phyloP scores from a whole-genome alignment of 2,797 vertebrate genomes.

The Meriones psammophilus region DNA sequence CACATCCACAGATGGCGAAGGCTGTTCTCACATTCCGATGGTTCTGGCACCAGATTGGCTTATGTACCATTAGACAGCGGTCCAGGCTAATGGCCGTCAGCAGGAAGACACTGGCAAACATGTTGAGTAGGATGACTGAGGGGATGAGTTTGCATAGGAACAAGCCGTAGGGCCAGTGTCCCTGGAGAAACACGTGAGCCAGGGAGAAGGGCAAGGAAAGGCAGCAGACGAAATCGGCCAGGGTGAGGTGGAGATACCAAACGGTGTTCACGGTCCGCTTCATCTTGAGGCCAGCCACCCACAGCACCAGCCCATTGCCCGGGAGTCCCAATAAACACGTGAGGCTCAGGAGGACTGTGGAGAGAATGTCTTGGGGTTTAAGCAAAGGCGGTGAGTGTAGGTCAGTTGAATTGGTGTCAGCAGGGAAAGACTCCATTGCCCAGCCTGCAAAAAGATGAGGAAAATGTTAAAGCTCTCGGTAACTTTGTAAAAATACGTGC shows the following conservation, averaged over 20 bases:
- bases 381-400: background rate
- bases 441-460: constrained; percentile 65
- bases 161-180: constrained; percentile 89
- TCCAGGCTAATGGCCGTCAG: constrained; percentile 90
- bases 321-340: constrained; percentile 89
- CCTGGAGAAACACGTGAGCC: constrained; percentile 84
- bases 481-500: background rate
- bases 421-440: constrained; percentile 77
- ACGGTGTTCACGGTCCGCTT: constrained; percentile 89
- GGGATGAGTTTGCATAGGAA: constrained; percentile 91
- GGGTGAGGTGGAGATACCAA: constrained; percentile 92
- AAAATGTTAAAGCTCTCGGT: background rate
- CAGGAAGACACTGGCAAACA: constrained; percentile 92
- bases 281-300: constrained; percentile 91
- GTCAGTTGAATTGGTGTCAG: constrained; percentile 74
- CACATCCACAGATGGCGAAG: constrained; percentile 76
- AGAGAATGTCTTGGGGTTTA: constrained; percentile 67
- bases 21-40: constrained; percentile 85
- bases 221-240: constrained; percentile 91
- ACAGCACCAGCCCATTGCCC: constrained; percentile 91
- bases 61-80: constrained; percentile 89
- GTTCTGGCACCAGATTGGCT: constrained; percentile 92
- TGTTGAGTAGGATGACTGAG: constrained; percentile 89
- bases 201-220: constrained; percentile 89
- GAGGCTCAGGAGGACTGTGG: constrained; percentile 85